Base-by-base conservation (phyloP, 2,797 vertebrate species). In the Hypotaenidia okinawae region DNA sequence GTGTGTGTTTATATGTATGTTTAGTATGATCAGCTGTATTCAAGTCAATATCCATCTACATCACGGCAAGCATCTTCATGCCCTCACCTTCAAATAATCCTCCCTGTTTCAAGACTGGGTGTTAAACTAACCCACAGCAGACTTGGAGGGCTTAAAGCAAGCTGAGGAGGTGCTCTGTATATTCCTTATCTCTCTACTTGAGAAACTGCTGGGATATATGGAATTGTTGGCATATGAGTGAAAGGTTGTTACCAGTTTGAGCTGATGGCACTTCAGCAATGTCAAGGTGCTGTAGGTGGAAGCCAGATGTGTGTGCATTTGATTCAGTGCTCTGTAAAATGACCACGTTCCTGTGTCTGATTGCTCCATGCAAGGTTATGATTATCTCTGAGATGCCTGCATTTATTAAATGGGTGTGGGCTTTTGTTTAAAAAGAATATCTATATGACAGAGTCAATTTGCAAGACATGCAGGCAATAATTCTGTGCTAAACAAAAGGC, bases 251-350 rank as follows among this genome's bases (percentile, higher is more conserved):
- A 21, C 6, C 3, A 2, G 0, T 24, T 23, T 23, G 62, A 59
- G 66, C 54, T 35, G 43, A 3, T 7, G 28, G 33, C 0, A 0
- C n/a, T 24, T n/a, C 3, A 1, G 33, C 0, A 0, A 7, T 43
- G 28, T 17, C 12, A 3, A 9, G 64, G 77, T 39, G 63, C 73
- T 55, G 32, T n/a, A 16, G 4, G 7, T 18, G 47, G 27, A 62
- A 81, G 37, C 68, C 37, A 39, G 10, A 24, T 10, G 16, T 2
- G 2, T 14, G 30, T 2, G 5, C 0, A 0, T 54, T 81, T 11
- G 41, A 74, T 63, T 73, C 47, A 43, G n/a, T 59, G 49, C 76
- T 93, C 78, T 2, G 3, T 69, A 30, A 78, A 90, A 82, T 66
- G 62, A 62, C 87, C 79, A 30, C 3, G 2, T 72, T 66, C 37